phyloP scores from a whole-genome alignment of 92 coral and sea anemone genomes.

The Bergia puertoricense region DNA sequence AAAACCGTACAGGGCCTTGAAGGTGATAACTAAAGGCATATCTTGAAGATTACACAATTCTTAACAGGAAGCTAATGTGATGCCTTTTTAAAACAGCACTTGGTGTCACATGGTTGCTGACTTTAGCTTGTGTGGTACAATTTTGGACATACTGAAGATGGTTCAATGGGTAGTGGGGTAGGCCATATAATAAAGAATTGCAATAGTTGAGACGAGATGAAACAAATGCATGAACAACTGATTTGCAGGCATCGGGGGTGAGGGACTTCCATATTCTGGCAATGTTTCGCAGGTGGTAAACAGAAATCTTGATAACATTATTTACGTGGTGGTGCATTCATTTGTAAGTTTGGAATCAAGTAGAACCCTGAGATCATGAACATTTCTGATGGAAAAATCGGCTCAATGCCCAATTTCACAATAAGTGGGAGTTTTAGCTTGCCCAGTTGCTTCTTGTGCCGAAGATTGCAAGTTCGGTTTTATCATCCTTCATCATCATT shows the following conservation, averaged over 20 bases:
- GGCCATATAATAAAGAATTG: too few relatives aligned
- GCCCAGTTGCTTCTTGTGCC: background rate
- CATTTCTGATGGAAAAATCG: background rate
- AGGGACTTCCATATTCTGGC: background rate
- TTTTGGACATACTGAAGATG: too few relatives aligned
- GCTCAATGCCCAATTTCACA: background rate
- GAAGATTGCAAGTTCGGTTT: too few relatives aligned
- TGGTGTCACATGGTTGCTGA: too few relatives aligned
- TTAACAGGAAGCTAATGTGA: too few relatives aligned
- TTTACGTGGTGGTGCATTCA: background rate
- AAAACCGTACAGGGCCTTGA: too few relatives aligned
- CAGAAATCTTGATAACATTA: background rate
- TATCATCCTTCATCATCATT: too few relatives aligned
- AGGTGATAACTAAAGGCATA: too few relatives aligned
- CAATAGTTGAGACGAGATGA: background rate
- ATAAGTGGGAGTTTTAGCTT: background rate
- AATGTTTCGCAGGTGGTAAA: conserved; percentile 7
- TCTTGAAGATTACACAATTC: too few relatives aligned
- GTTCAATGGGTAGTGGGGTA: too few relatives aligned
- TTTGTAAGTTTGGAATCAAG: background rate
- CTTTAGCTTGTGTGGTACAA: too few relatives aligned
- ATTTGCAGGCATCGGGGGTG: background rate
- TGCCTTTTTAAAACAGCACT: too few relatives aligned
- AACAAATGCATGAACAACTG: conserved; percentile 17
- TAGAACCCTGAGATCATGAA: conserved; percentile 2